Base-by-base conservation (phyloP, 2,888 invertebrate genomes). In the Escarpia spicata region DNA sequence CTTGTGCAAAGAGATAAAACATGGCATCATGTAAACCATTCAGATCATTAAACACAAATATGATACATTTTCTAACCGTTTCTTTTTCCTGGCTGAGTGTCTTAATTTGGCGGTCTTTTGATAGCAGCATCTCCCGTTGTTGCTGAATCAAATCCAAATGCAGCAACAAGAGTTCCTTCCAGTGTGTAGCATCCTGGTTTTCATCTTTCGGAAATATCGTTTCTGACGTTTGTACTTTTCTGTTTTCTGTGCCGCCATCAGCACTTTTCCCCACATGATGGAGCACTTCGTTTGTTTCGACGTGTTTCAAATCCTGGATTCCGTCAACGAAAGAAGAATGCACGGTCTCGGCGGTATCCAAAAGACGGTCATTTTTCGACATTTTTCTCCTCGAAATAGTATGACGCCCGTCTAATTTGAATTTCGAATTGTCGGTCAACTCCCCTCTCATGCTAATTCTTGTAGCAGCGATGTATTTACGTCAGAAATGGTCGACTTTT, bases 81-180 rank as follows among this genome's bases (percentile, higher is more conserved):
- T 98, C 98, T 97, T 98, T 98, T 97, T 98, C 98, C 95, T 97
- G 97, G 95, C 97, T 97, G 75, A 98, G 97, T 92, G 97, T 97
- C 93, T 97, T 97, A 94, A 98, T 97, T 92, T 98, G 97, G 96
- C 98, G 98, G 95, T 98, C 98, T 96, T 98, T 98, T 95, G 97
- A 97, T 94, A 97, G 97, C 94, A 98, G 97, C 95, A 98, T 97
- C 95, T 98, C 98, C 95, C 98, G 98, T 96, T 98, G 98, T 96
- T 98, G 98, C 96, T 98, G 98, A 96, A 98, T 98, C 94, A 98
- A 97, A 96, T 98, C 98, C 95, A 98, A 97, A 96, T 99, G 98
- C 94, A 98, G 97, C 93, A 98, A 97, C 94, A 98, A 97, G 96
- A 98, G 97, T 94, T 98, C 98, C 96, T 98, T 96, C 92, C 96